Evolutionary conservation across 2,113 vertebrate genomes (phyloP), one percentile per base, ranked within the genome.

Genomic region (Gymnorhina tibicen): DNA sequence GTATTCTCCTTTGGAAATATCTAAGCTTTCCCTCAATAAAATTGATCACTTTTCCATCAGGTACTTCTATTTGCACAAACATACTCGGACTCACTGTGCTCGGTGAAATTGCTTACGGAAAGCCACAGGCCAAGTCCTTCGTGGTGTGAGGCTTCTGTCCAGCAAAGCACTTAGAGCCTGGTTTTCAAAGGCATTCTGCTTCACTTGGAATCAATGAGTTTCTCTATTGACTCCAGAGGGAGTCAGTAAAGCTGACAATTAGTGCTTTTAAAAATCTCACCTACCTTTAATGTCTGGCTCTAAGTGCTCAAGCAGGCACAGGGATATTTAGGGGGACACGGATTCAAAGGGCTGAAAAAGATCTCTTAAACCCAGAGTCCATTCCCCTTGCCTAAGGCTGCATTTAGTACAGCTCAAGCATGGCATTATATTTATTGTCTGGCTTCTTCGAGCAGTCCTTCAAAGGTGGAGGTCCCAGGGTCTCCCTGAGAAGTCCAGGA

Each of bases 211-310:
- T 95, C 96, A 91, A 96, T 96, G 95, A 72, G n/a, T 78, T 96
- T 94, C 83, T 72, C 85, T 90, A 89, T 91, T 84, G 93, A 89
- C 90, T 95, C 93, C 95, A 92, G 88, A 56, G 85, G 88, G 95
- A 96, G 90, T 94, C 77, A 41, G 80, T 88, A 90, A 93, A 94
- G 73, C 83, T 92, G 82, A 93, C 86, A 94, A 94, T 95, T 94
- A 96, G 60, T 93, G 95, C 92, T 96, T 96, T 96, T 95, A 94
- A 94, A 96, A 95, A 87, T 96, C 96, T 95, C 96, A 93, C 96
- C 91, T 75, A 10, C 83, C 79, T 88, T 94, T 93, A 94, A 88
- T 95, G 90, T 72, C 80, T 92, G 22, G 10, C 44, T 92, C 56
- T 87, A 78, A 96, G 89, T 87, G 89, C 32, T 2, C 60, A n/a